Base-by-base conservation (phyloP, 2,113 vertebrate species). In the Cyprinodon brontotheroides region DNA sequence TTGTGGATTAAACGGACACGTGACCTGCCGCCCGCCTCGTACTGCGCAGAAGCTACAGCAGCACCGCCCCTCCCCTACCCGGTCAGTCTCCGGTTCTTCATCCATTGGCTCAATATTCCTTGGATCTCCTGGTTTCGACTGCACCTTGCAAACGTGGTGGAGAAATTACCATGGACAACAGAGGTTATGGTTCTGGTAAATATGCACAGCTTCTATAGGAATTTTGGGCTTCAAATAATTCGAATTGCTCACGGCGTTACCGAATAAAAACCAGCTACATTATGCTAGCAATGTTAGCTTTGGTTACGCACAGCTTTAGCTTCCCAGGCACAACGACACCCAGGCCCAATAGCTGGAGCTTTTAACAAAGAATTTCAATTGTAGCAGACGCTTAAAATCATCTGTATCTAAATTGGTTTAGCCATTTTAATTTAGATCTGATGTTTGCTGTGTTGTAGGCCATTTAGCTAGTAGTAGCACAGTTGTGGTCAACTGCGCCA, bases 151-250 rank as follows among this genome's bases (percentile, higher is more conserved):
- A 68, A 43, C 29, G 66, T 41, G 37, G 40, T 15, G 17, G 0
- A 57, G 29, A 15, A 48, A 38, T 4, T 11, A 79, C 36, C 0
- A 94, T 94, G 94, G 93, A 94, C 65, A 78, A 81, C 15, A 89
- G 94, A 71, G 84, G 91, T 67, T 94, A 92, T 74, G 85, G 89
- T 60, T 92, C 94, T 50, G 92, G 94, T 94, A 76, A 75, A 11
- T 62, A 72, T 65, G 40, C 36, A 13, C 4, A 15, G 0, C 0
- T 40, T 61, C 15, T 48, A 6, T 47, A 14, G 37, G n/a, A 43
- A 0, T 65, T 65, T 41, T 62, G 37, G 17, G 1, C 3, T 1
- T 2, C 9, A 4, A 45, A 63, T 9, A 10, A 41, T 38, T n/a
- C 36, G 4, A 13, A 20, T 60, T 14, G 0, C 20, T 2, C 37